Percentiles rank a stretch among this genome's conserved stretches.
phyloP scores from a whole-genome alignment of 2,113 vertebrate species.

The Atractosteus spatula region DNA sequence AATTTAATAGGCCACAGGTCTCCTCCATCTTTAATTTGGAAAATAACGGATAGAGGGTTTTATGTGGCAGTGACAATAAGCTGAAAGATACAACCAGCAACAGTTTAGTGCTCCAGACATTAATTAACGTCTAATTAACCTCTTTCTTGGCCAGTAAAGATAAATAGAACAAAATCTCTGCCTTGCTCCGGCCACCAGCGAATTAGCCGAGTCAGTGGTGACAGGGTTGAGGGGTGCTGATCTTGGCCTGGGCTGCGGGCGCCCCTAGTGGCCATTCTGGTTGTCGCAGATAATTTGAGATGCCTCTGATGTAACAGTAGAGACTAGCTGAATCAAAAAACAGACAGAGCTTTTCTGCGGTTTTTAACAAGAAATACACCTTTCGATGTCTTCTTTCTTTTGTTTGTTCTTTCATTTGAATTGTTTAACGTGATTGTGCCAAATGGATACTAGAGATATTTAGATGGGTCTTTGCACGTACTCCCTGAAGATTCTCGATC shows the following conservation, averaged over 20 bases:
- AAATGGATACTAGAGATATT: too few species aligned
- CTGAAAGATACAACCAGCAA: constrained; percentile 32
- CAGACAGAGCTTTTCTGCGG: too few species aligned
- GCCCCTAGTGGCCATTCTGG: constrained; percentile 29
- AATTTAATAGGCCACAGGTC: neutral
- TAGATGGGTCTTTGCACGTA: too few species aligned
- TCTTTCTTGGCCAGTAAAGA: constrained; percentile 43
- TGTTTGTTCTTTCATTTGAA: too few species aligned
- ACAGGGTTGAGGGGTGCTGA: constrained; percentile 44
- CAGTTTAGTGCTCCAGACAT: constrained; percentile 27
- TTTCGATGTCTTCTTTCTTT: too few species aligned
- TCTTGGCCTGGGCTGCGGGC: constrained; percentile 11
- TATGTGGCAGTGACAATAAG: constrained; percentile 51
- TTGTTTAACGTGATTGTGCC: too few species aligned
- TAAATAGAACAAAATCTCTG: constrained; percentile 53
- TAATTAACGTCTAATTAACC: constrained; percentile 54
- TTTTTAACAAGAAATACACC: too few species aligned
- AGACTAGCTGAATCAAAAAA: too few species aligned
- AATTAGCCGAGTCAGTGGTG: constrained; percentile 46
- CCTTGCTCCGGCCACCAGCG: constrained; percentile 39
- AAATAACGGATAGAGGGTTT: constrained; percentile 42
- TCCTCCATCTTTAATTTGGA: constrained; percentile 33
- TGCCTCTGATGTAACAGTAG: neutral
- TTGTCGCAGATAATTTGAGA: constrained; percentile 24
- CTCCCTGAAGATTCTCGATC: too few species aligned